A percentile compares a stretch with the other conserved stretches of the same genome.
Evolutionary conservation across 2,888 invertebrate genomes (phyloP).

Genomic region (Odontomyia ornata): DNA sequence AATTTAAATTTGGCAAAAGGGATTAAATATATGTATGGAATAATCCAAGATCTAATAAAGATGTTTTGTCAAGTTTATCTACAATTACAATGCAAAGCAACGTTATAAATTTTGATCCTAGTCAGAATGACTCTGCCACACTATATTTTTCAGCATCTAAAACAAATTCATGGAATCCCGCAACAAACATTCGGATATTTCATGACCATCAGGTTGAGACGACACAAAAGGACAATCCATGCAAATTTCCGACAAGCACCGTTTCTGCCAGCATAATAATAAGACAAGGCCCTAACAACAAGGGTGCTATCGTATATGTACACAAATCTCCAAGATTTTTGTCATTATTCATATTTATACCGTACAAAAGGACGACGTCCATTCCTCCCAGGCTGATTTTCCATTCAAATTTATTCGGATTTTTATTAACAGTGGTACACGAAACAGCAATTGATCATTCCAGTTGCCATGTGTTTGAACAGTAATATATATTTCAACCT

Average conservation of each 20-base stretch:
- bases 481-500: too few species aligned
- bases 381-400: not conserved
- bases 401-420: slow-evolving; percentile 30
- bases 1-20: too few species aligned
- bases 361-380: not conserved
- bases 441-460: slow-evolving; percentile 13
- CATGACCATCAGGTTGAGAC: slow-evolving; percentile 6
- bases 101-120: too few species aligned
- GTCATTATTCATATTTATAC: not conserved
- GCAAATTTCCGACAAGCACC: slow-evolving; percentile 10
- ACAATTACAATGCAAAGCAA: too few species aligned
- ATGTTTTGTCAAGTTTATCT: too few species aligned
- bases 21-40: too few species aligned
- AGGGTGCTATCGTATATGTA: too few species aligned
- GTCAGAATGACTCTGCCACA: too few species aligned
- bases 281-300: not conserved
- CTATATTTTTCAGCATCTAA: too few species aligned
- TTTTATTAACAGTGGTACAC: slow-evolving; percentile 24
- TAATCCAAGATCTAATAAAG: too few species aligned
- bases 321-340: not conserved
- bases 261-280: not conserved
- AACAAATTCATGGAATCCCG: too few species aligned
- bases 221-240: slow-evolving; percentile 15
- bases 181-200: slow-evolving; percentile 7
- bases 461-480: too few species aligned